Base-by-base conservation (phyloP, 2,888 invertebrate species). In the Hipparchia sbordonii region DNA sequence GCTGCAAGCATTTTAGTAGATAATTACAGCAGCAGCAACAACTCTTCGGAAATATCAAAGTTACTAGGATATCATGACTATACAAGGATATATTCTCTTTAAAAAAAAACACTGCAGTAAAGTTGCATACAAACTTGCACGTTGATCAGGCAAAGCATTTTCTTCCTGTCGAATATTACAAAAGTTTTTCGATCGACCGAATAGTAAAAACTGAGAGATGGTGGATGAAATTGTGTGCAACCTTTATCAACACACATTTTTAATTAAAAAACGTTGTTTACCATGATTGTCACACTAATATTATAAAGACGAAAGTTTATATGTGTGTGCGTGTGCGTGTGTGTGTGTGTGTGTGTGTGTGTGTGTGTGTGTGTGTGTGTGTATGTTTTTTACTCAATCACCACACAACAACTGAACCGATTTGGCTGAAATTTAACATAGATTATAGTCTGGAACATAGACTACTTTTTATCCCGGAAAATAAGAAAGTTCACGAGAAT, bases 171-270 rank as follows among this genome's bases (percentile, higher is more conserved):
- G 87, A 91, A 92, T 92, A 92, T 92, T 91, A 92, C 90, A 92
- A 93, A 93, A 93, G 90, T 92, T 93, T 92, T 92, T 90, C 92
- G 88, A 91, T 91, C 86, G 88, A 81, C 85, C 86, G 88, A 90
- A 92, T 89, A 81, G 83, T 52, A 0, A 33, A 65, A 12, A 33
- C 33, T 13, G 65, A 65, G 65, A 65, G 65, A 12, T 52, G 12
- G 51, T 12, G 52, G 0, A 8, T 8, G 48, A 57, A 57, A 57
- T 13, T 56, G 13, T 13, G 6, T 54, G 3, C n/a, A 5, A 5
- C 1, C 12, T 54, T 54, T n/a, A 54, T n/a, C n/a, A 6, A n/a
- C 10, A n/a, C 12, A 5, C 4, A 54, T n/a, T 9, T 9, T n/a
- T n/a, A n/a, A 23, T 1, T 54, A 54, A 2, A 6, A n/a, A n/a